A percentile compares a stretch with the other conserved stretches of the same genome.
These are phyloP conservation scores for Drosophila punjabiensis DNA, from an alignment of 1,140 invertebrate genomes.

Conservation along the genomic window DNA sequence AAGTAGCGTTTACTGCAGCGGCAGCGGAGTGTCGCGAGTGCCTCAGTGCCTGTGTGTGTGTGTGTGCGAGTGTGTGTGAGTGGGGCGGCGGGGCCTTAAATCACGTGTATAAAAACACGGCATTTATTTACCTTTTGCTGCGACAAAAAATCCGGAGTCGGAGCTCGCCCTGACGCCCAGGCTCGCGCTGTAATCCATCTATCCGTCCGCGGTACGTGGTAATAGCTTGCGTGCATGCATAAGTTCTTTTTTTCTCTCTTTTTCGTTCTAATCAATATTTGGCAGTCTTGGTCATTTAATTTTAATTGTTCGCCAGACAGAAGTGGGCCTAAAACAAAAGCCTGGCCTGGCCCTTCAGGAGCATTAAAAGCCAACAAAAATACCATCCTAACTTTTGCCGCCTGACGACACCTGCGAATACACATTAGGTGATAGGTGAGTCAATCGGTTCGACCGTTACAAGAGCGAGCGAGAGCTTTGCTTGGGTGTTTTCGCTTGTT, in stretches of 20 bases:
- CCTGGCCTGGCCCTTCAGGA: conserved; percentile 18
- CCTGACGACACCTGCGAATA: conserved; percentile 39
- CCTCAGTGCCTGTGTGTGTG: conserved; percentile 32
- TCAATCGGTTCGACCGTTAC: conserved; percentile 37
- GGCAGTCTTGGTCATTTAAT: conserved; percentile 65
- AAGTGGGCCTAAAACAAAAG: conserved; percentile 35
- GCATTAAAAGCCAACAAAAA: conserved; percentile 3
- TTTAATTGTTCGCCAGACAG: conserved; percentile 60
- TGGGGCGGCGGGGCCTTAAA: conserved; percentile 57
- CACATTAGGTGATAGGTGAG: conserved; percentile 47
- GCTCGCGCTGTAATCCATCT: conserved; percentile 42
- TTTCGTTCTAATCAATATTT: conserved; percentile 73
- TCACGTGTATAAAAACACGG: conserved; percentile 67
- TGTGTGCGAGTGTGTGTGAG: conserved; percentile 29
- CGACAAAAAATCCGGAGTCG: conserved; percentile 9
- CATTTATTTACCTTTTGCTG: conserved; percentile 70
- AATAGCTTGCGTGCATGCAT: conserved; percentile 60
- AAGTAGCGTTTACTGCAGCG: conserved; percentile 60
- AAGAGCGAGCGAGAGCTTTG: conserved; percentile 27
- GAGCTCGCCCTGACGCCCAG: conserved; percentile 23
- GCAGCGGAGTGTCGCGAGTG: conserved; percentile 36
- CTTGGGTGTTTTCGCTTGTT: conserved; percentile 48
- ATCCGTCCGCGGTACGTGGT: conserved; percentile 25
- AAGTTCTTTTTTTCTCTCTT: conserved; percentile 16
- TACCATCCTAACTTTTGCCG: neutral